phyloP scores from a whole-genome alignment of 2,888 invertebrate genomes.

The Mythimna pallens region DNA sequence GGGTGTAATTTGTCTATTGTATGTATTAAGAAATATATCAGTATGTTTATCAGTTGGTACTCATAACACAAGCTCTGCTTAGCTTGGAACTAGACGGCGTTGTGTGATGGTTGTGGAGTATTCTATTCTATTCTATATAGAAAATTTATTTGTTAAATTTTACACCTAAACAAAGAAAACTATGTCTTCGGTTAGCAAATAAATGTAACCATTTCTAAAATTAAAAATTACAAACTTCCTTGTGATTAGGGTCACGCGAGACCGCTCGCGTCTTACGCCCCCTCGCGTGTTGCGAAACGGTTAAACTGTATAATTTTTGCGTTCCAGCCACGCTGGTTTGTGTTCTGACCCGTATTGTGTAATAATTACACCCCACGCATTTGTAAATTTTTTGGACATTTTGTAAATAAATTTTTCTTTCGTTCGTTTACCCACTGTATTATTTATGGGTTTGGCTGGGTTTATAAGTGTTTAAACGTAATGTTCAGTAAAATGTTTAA shows the following conservation, averaged over 20 bases:
- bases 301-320: slow-evolving; percentile 75
- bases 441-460: slow-evolving; percentile 26
- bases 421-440: slow-evolving; percentile 26
- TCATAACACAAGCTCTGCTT: no score
- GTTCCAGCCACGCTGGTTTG: slow-evolving; percentile 69
- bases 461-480: slow-evolving; percentile 25
- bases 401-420: slow-evolving; percentile 49
- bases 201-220: slow-evolving; percentile 69
- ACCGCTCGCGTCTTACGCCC: slow-evolving; percentile 66
- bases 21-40: no score
- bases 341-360: slow-evolving; percentile 59
- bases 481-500: slow-evolving; percentile 20
- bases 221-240: slow-evolving; percentile 68
- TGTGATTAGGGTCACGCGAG: slow-evolving; percentile 74
- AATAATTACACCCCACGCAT: slow-evolving; percentile 65
- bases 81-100: no score
- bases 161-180: slow-evolving; percentile 32
- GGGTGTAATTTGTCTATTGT: no score
- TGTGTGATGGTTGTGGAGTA: no score
- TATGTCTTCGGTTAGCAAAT: slow-evolving; percentile 55
- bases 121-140: no score
- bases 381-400: slow-evolving; percentile 54
- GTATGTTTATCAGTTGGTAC: no score
- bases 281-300: slow-evolving; percentile 72
- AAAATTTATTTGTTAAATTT: no score